Evolutionary conservation across 2,113 vertebrate genomes (phyloP).

Genomic region (Nannobrachium achirus): DNA sequence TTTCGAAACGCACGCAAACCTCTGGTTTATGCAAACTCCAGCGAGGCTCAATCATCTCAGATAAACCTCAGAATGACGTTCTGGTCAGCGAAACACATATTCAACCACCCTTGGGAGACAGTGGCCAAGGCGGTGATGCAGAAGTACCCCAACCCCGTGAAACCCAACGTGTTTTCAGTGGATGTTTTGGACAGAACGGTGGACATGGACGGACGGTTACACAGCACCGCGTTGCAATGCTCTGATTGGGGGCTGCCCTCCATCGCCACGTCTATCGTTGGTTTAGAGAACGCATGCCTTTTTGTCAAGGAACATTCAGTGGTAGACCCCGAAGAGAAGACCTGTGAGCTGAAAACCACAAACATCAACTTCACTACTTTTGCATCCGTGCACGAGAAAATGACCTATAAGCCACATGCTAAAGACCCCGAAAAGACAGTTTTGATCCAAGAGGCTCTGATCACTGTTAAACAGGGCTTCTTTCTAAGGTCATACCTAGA

Average conservation of each 20-base stretch:
- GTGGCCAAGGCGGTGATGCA: slow-evolving; percentile 90
- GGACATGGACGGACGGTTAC: slow-evolving; percentile 82
- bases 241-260: slow-evolving; percentile 90
- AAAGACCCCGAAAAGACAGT: slow-evolving; percentile 80
- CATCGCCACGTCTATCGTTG: slow-evolving; percentile 87
- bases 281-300: slow-evolving; percentile 82
- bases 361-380: slow-evolving; percentile 92
- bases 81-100: slow-evolving; percentile 66
- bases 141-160: slow-evolving; percentile 93
- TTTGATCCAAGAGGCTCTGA: too few relatives aligned
- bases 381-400: slow-evolving; percentile 88
- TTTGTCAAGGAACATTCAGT: slow-evolving; percentile 89
- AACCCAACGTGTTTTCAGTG: slow-evolving; percentile 87
- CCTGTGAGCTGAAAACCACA: slow-evolving; percentile 86
- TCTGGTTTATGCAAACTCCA: too few relatives aligned
- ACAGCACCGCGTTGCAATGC: slow-evolving; percentile 86
- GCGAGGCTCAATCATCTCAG: too few relatives aligned
- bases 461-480: too few relatives aligned
- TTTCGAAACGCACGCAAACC: too few relatives aligned
- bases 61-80: slow-evolving; percentile 55
- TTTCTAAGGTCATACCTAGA: too few relatives aligned
- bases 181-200: slow-evolving; percentile 85
- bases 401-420: slow-evolving; percentile 87
- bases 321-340: slow-evolving; percentile 84
- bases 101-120: slow-evolving; percentile 87